phyloP scores from a whole-genome alignment of 2,888 invertebrate species.

The Lasioglossum morio region DNA sequence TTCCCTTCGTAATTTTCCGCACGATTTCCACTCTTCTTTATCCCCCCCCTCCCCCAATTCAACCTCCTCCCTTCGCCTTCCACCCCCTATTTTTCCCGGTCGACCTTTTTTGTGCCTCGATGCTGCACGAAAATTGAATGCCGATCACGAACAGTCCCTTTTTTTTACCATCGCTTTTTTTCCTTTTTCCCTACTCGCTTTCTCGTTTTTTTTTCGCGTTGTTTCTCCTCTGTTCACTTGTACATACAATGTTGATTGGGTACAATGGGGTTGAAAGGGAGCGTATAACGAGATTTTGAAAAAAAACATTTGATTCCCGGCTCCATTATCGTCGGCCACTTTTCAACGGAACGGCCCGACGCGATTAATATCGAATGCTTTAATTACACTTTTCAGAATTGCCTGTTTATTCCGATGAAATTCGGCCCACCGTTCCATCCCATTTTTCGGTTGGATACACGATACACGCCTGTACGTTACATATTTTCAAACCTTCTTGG shows the following conservation, averaged over 20 bases:
- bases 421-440: background rate
- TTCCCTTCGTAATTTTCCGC: constrained; percentile 67
- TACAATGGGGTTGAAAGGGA: background rate
- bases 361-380: constrained; percentile 12
- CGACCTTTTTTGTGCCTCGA: constrained; percentile 22
- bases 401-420: background rate
- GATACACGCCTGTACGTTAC: background rate
- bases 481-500: background rate
- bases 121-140: constrained; percentile 43
- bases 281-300: constrained; percentile 15
- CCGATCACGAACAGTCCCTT: constrained; percentile 39
- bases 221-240: background rate
- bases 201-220: background rate
- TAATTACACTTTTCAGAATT: constrained; percentile 6
- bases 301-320: constrained; percentile 12
- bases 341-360: background rate
- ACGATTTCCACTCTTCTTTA: constrained; percentile 60
- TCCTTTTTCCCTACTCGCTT: background rate
- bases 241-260: constrained; percentile 10
- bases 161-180: background rate
- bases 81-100: background rate
- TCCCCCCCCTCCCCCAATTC: background rate
- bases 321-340: background rate
- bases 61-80: background rate
- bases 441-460: background rate